Percentiles rank a stretch among this genome's conserved stretches.
Conservation (phyloP, 1,140 invertebrate species). For the Drosophila orosa region DNA sequence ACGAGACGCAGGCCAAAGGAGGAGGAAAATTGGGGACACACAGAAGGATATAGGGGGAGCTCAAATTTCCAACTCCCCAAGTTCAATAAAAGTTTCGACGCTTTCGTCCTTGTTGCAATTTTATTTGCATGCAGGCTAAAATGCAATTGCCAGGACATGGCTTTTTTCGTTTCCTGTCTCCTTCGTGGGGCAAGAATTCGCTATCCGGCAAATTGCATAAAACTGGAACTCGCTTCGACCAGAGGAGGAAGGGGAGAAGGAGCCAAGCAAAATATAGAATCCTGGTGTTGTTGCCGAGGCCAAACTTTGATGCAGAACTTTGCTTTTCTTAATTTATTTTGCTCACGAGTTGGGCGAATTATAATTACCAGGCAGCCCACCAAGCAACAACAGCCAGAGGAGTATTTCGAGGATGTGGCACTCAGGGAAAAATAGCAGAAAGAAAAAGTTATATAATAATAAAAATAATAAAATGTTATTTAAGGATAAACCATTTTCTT, state of each 20-base stretch:
- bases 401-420: background rate
- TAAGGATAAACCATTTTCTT: background rate
- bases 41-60: constrained; percentile 1
- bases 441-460: background rate
- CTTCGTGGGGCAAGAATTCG: constrained; percentile 36
- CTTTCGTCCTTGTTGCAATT: constrained; percentile 65
- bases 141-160: constrained; percentile 69
- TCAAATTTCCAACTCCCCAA: constrained; percentile 63
- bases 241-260: background rate
- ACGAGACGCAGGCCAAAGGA: constrained; percentile 2
- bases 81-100: constrained; percentile 82
- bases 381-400: constrained; percentile 26
- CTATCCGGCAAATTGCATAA: constrained; percentile 43
- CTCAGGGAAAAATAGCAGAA: background rate
- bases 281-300: constrained; percentile 29
- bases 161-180: constrained; percentile 30
- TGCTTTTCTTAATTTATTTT: constrained; percentile 83
- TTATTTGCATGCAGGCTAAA: constrained; percentile 78
- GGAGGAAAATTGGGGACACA: background rate
- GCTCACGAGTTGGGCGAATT: constrained; percentile 69
- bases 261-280: constrained; percentile 4
- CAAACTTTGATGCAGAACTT: constrained; percentile 58
- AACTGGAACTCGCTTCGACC: constrained; percentile 28
- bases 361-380: constrained; percentile 65
- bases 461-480: background rate